Percentiles rank a stretch among this genome's conserved stretches.
Conservation (phyloP, 2,113 vertebrate genomes). For the Petaurus breviceps region DNA sequence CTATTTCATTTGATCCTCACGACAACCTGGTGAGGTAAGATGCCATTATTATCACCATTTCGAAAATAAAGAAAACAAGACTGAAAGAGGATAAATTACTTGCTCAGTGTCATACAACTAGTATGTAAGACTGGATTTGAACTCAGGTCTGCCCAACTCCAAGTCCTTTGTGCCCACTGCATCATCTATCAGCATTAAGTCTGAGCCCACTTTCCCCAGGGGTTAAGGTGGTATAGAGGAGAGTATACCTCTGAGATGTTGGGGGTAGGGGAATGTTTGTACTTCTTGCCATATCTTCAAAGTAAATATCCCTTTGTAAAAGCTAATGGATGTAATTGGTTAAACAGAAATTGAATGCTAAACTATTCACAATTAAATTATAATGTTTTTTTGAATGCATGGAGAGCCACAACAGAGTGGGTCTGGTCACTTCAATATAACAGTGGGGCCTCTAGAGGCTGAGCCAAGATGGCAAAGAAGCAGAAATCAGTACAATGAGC, state of each 20-base stretch:
- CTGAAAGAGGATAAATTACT: neutral
- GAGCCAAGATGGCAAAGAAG: neutral
- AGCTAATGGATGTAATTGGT: neutral
- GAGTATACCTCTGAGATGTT: neutral
- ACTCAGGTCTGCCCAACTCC: neutral
- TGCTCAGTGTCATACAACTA: neutral
- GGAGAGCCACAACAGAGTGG: neutral
- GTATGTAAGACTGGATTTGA: neutral
- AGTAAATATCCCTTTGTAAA: neutral
- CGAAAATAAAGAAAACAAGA: neutral
- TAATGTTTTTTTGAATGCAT: neutral
- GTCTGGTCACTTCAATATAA: neutral
- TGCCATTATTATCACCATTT: neutral
- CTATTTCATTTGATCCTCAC: neutral
- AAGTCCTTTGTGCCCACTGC: neutral
- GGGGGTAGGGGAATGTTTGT: neutral
- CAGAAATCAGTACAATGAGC: neutral
- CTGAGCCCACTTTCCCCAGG: neutral
- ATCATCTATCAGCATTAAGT: neutral
- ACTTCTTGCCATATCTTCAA: neutral
- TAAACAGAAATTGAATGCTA: neutral
- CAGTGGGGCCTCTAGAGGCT: neutral
- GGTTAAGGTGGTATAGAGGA: neutral
- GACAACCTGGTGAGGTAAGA: neutral
- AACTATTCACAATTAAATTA: neutral